These are phyloP conservation scores for Watsonalla binaria DNA, from an alignment of 2,888 invertebrate species.

Conservation along the genomic window DNA sequence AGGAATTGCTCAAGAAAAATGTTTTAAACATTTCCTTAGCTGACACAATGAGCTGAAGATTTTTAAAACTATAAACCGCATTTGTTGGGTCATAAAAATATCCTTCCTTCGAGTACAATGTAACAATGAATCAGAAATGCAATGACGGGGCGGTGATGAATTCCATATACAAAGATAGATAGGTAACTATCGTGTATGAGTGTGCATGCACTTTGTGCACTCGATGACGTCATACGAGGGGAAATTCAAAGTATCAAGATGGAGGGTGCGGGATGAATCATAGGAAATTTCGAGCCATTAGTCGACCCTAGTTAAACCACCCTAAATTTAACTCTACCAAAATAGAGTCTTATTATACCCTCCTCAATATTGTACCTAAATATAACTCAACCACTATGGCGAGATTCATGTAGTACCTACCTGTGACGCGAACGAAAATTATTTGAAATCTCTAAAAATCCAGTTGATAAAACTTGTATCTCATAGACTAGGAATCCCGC, in stretches of 20 bases:
- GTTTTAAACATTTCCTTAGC: slow-evolving; percentile 4
- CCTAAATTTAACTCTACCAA: slow-evolving; percentile 36
- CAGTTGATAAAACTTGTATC: neutral
- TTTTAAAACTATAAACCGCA: slow-evolving; percentile 24
- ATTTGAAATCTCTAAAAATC: neutral
- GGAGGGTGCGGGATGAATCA: slow-evolving; percentile 74
- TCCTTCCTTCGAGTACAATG: slow-evolving; percentile 32
- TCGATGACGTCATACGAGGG: slow-evolving; percentile 64
- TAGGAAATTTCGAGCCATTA: slow-evolving; percentile 67
- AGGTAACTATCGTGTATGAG: slow-evolving; percentile 18
- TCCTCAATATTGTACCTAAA: slow-evolving; percentile 31
- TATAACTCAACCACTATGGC: slow-evolving; percentile 25
- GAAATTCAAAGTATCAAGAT: slow-evolving; percentile 57
- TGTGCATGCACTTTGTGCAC: slow-evolving; percentile 44
- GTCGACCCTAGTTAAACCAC: slow-evolving; percentile 59
- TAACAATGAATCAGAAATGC: slow-evolving; percentile 54
- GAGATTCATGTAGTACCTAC: slow-evolving; percentile 3
- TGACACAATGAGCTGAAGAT: slow-evolving; percentile 14
- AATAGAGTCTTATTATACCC: slow-evolving; percentile 18
- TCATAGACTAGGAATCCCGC: too few species aligned
- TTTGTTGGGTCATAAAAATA: slow-evolving; percentile 36
- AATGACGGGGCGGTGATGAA: slow-evolving; percentile 54
- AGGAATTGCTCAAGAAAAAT: slow-evolving; percentile 32
- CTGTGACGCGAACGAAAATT: too few species aligned
- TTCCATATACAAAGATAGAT: slow-evolving; percentile 29